These are phyloP conservation scores for Patella ulyssiponensis DNA, from an alignment of 2,888 invertebrate species.

Conservation along the genomic window DNA sequence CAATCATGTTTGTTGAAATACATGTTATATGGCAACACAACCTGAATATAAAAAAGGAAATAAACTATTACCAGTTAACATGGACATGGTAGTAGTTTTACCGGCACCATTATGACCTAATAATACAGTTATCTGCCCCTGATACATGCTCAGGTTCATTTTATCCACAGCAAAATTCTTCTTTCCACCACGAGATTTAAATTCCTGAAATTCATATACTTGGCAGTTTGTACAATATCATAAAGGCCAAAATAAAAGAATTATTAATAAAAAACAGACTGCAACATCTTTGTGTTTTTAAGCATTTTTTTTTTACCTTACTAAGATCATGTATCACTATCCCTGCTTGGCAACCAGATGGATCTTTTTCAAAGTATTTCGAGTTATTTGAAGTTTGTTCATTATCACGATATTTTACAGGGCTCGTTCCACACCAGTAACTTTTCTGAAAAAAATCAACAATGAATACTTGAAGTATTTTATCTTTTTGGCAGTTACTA, in stretches of 20 bases:
- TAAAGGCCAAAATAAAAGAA: background rate
- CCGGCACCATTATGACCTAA: slow-evolving; percentile 91
- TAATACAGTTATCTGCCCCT: slow-evolving; percentile 87
- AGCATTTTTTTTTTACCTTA: slow-evolving; percentile 53
- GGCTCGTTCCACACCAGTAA: slow-evolving; percentile 65
- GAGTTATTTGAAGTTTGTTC: slow-evolving; percentile 7
- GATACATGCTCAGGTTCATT: slow-evolving; percentile 81
- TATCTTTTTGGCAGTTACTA: too few species aligned
- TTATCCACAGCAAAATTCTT: slow-evolving; percentile 78
- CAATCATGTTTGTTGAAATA: too few species aligned
- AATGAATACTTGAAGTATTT: too few species aligned
- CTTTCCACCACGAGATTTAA: slow-evolving; percentile 29
- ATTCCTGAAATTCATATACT: slow-evolving; percentile 27
- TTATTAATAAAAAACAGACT: background rate
- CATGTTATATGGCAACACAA: too few species aligned
- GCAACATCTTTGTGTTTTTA: background rate
- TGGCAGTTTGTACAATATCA: background rate
- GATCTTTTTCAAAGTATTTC: slow-evolving; percentile 74
- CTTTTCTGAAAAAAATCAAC: slow-evolving; percentile 44
- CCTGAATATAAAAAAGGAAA: background rate
- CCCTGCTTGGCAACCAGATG: slow-evolving; percentile 73
- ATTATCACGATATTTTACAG: slow-evolving; percentile 4
- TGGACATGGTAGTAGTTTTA: slow-evolving; percentile 92
- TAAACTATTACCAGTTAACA: slow-evolving; percentile 80
- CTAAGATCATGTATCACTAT: slow-evolving; percentile 74